phyloP scores from a whole-genome alignment of 2,888 invertebrate genomes.

The Aphodius sticticus region DNA sequence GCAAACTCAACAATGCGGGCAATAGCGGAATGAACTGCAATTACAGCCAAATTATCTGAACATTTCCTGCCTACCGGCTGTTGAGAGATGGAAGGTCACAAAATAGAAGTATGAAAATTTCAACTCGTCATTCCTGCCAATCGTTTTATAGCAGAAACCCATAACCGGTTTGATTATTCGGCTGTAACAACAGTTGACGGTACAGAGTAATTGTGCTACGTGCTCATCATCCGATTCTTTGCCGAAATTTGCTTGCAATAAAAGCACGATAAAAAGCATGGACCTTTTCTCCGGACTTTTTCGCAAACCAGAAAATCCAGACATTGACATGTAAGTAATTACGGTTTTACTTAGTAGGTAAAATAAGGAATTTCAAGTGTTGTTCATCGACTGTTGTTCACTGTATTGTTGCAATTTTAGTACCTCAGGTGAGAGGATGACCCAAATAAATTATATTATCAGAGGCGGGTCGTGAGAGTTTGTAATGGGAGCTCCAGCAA shows the following conservation, averaged over 20 bases:
- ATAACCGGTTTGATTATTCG: background rate
- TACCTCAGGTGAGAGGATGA: too few species aligned
- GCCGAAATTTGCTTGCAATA: background rate
- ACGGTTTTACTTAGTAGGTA: background rate
- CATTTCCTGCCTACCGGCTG: background rate
- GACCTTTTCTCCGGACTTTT: background rate
- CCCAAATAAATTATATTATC: too few species aligned
- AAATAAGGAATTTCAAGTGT: background rate
- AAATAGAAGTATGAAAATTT: background rate
- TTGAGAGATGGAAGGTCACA: background rate
- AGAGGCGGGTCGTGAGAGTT: too few species aligned
- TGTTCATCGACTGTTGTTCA: too few species aligned
- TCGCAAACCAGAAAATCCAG: background rate
- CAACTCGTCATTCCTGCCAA: background rate
- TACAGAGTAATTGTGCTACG: background rate
- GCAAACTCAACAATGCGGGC: too few species aligned
- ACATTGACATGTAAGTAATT: background rate
- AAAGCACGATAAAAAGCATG: background rate
- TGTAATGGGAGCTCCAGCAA: too few species aligned
- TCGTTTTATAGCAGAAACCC: background rate
- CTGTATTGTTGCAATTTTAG: too few species aligned
- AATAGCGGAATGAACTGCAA: too few species aligned
- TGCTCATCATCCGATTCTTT: background rate
- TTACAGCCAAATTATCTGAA: too few species aligned
- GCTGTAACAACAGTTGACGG: background rate